Evolutionary conservation across 1,140 invertebrate genomes (phyloP).

Genomic region (Phocides pigmalion): DNA sequence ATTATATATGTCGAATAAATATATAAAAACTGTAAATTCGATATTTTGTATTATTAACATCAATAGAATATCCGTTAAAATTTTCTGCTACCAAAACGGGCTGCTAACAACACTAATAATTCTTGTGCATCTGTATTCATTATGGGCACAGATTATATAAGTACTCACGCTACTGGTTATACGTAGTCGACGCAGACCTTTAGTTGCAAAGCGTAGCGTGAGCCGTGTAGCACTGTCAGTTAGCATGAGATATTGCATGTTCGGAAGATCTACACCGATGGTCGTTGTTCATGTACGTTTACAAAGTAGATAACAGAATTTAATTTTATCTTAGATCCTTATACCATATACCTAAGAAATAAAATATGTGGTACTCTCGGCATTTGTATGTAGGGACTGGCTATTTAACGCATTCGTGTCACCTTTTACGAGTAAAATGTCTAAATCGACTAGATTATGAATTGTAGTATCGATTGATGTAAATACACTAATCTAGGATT

Average conservation of each 20-base stretch:
- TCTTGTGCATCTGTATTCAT: slow-evolving; percentile 13
- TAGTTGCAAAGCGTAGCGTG: slow-evolving; percentile 7
- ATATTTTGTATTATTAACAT: background rate
- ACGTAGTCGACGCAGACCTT: slow-evolving; percentile 13
- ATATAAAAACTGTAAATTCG: too few species aligned
- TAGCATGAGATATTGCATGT: slow-evolving; percentile 44
- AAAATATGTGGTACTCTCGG: background rate
- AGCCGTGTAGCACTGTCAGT: slow-evolving; percentile 35
- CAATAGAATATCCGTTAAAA: slow-evolving; percentile 3
- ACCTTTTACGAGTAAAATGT: background rate
- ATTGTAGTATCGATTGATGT: too few species aligned
- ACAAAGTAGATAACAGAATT: slow-evolving; percentile 20
- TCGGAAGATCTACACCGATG: slow-evolving; percentile 14
- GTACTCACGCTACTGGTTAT: slow-evolving; percentile 26
- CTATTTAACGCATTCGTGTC: background rate
- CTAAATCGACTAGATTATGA: too few species aligned
- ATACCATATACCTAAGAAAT: background rate
- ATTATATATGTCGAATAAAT: too few species aligned
- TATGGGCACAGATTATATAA: slow-evolving; percentile 11
- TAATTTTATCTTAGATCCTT: slow-evolving; percentile 14
- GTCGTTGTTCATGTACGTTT: slow-evolving; percentile 14
- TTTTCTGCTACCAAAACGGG: background rate
- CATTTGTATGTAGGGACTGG: slow-evolving; percentile 4
- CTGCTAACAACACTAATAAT: slow-evolving; percentile 13
- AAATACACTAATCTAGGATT: too few species aligned